Evolutionary conservation across 2,113 vertebrate genomes (phyloP).

Genomic region (Saguinus midas): DNA sequence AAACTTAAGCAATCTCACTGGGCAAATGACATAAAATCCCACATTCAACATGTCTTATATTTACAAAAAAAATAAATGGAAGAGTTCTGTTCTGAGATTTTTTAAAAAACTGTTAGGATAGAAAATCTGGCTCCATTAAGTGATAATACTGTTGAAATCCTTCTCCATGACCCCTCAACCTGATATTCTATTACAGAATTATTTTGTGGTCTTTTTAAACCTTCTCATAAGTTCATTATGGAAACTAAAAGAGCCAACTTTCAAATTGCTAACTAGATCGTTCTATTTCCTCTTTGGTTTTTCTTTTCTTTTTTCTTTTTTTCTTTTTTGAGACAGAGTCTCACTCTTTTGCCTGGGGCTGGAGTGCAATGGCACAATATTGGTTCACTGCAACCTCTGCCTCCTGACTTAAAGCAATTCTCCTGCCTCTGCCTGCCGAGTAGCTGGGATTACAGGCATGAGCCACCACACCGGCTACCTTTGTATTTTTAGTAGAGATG

Average conservation of each 20-base stretch:
- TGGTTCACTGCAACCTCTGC: too few species aligned
- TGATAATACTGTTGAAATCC: neutral
- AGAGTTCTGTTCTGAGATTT: neutral
- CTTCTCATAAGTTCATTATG: constrained; percentile 16
- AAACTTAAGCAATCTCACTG: neutral
- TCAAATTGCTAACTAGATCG: constrained; percentile 66
- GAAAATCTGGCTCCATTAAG: constrained; percentile 9
- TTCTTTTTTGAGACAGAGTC: too few species aligned
- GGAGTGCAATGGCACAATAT: too few species aligned
- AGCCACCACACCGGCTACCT: too few species aligned
- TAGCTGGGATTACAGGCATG: too few species aligned
- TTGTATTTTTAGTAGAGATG: too few species aligned
- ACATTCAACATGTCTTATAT: neutral
- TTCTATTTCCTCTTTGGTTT: constrained; percentile 6
- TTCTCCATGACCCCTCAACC: neutral
- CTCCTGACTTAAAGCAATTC: too few species aligned
- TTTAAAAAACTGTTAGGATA: neutral
- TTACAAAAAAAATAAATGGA: neutral
- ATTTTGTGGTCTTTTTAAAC: neutral
- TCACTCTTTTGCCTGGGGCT: too few species aligned
- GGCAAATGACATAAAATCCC: neutral
- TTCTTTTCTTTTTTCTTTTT: too few species aligned
- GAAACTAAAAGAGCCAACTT: constrained; percentile 1
- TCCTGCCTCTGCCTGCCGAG: too few species aligned
- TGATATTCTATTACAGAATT: neutral